Conservation (phyloP, 2,888 invertebrate species). For the Xestia c-nigrum region DNA sequence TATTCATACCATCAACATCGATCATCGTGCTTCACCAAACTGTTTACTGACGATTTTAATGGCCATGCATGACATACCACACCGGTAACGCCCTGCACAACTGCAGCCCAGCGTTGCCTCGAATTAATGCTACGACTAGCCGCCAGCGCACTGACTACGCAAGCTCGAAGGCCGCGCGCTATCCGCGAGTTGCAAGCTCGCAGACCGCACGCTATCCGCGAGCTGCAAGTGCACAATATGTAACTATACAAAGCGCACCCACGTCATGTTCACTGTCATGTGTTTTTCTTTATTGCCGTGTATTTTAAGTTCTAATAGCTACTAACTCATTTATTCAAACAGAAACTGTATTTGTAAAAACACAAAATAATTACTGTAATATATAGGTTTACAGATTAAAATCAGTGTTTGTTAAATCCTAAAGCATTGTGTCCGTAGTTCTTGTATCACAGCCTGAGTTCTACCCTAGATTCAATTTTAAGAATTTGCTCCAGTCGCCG, state of each 20-base stretch:
- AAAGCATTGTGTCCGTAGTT: constrained; percentile 71
- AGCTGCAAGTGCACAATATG: too few species aligned
- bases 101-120: too few species aligned
- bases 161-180: too few species aligned
- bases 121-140: too few species aligned
- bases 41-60: background rate
- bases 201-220: too few species aligned
- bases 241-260: too few species aligned
- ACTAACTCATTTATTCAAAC: too few species aligned
- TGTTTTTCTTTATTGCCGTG: background rate
- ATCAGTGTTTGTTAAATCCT: constrained; percentile 59
- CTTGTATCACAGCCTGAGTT: constrained; percentile 78
- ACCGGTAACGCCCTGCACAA: too few species aligned
- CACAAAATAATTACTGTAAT: background rate
- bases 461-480: constrained; percentile 87
- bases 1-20: background rate
- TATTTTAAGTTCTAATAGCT: too few species aligned
- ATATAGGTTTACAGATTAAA: constrained; percentile 3
- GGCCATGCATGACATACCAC: too few species aligned
- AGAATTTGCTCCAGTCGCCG: constrained; percentile 85
- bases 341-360: background rate
- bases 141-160: too few species aligned
- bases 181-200: too few species aligned
- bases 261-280: background rate
- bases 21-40: background rate